These are phyloP conservation scores for Helicoverpa zea DNA, from an alignment of 1,140 invertebrate species.

Conservation along the genomic window DNA sequence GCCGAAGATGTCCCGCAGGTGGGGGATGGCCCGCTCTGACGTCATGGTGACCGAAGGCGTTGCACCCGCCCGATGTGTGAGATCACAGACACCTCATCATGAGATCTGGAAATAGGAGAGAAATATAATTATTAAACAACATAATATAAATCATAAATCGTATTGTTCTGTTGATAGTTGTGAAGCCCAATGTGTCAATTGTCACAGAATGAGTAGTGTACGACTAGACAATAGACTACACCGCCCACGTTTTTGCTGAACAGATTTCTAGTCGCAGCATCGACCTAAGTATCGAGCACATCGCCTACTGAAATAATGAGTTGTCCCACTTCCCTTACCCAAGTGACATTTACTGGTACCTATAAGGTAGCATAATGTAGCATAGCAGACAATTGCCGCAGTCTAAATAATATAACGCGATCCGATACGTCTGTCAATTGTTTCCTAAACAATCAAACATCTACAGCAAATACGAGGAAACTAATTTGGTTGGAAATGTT, in stretches of 20 bases:
- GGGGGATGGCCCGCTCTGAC: slow-evolving; percentile 90
- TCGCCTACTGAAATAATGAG: slow-evolving; percentile 13
- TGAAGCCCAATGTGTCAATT: slow-evolving; percentile 13
- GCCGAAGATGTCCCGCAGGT: slow-evolving; percentile 90
- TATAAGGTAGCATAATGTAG: background rate
- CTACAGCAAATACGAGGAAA: slow-evolving; percentile 16
- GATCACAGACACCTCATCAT: slow-evolving; percentile 81
- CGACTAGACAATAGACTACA: slow-evolving; percentile 31
- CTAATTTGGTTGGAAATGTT: slow-evolving; percentile 27
- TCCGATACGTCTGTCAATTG: slow-evolving; percentile 26
- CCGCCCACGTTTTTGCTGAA: slow-evolving; percentile 36
- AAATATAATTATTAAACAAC: slow-evolving; percentile 1
- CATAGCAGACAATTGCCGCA: background rate
- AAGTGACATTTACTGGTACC: slow-evolving; percentile 23
- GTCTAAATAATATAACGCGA: slow-evolving; percentile 12
- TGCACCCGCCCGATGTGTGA: slow-evolving; percentile 62
- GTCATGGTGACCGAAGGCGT: slow-evolving; percentile 79
- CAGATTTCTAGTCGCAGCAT: slow-evolving; percentile 35
- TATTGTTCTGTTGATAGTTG: background rate
- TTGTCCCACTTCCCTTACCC: slow-evolving; percentile 24
- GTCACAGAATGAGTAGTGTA: slow-evolving; percentile 15
- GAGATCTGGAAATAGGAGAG: slow-evolving; percentile 70
- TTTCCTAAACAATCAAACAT: slow-evolving; percentile 13
- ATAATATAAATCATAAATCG: no score
- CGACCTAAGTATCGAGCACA: slow-evolving; percentile 28